A percentile compares a stretch with the other conserved stretches of the same genome.
Evolutionary conservation across 2,797 vertebrate species (phyloP).

Genomic region (Amblyraja radiata): DNA sequence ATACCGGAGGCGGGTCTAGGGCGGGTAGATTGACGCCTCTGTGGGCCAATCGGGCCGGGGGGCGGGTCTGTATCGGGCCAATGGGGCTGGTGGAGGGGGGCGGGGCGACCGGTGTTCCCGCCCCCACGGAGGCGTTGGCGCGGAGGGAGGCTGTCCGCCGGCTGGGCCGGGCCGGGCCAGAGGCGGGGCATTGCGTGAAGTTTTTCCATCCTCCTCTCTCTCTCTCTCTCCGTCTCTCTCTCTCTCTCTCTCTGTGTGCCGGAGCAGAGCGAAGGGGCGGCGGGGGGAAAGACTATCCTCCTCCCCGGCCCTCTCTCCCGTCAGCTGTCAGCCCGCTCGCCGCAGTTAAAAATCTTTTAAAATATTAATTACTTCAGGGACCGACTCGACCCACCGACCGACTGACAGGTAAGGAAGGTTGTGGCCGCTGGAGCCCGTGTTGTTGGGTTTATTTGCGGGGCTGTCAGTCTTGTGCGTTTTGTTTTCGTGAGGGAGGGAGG

Average conservation of each 20-base stretch:
- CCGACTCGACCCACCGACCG: too few relatives aligned
- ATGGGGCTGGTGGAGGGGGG: slow-evolving; percentile 34
- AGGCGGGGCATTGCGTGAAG: slow-evolving; percentile 43
- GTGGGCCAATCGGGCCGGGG: slow-evolving; percentile 47
- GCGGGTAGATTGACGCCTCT: too few relatives aligned
- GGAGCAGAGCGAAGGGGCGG: slow-evolving; percentile 60
- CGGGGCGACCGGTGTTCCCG: slow-evolving; percentile 39
- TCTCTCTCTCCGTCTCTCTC: slow-evolving; percentile 50
- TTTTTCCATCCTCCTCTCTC: slow-evolving; percentile 44
- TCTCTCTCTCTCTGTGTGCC: too few relatives aligned
- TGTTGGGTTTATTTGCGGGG: too few relatives aligned
- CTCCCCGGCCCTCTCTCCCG: too few relatives aligned
- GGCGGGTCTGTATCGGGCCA: slow-evolving; percentile 2
- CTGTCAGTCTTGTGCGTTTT: too few relatives aligned
- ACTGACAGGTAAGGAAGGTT: neutral
- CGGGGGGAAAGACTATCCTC: slow-evolving; percentile 38
- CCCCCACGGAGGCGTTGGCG: slow-evolving; percentile 44
- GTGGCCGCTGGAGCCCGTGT: too few relatives aligned
- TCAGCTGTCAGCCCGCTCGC: too few relatives aligned
- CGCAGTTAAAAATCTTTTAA: too few relatives aligned
- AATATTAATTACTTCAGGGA: too few relatives aligned
- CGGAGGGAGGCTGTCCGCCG: slow-evolving; percentile 30
- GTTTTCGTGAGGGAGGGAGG: too few relatives aligned
- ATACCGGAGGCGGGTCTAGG: too few relatives aligned
- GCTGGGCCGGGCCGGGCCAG: slow-evolving; percentile 46